Percentiles rank a stretch among this genome's conserved stretches.
Conservation (phyloP, 2,113 vertebrate genomes). For the Microcebus ravelobensis region DNA sequence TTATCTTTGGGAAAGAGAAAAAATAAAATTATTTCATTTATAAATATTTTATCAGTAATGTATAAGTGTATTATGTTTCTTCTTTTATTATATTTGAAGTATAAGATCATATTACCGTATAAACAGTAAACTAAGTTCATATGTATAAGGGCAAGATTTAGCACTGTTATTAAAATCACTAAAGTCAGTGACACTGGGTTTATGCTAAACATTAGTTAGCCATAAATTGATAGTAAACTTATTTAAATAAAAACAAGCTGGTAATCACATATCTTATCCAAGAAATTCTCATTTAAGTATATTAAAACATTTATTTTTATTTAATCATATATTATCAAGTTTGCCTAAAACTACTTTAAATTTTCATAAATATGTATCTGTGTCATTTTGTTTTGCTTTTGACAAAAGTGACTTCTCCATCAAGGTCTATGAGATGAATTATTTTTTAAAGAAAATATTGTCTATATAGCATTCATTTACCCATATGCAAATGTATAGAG, state of each 20-base stretch:
- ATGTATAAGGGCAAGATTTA: background rate
- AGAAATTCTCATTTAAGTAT: background rate
- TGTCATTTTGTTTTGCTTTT: background rate
- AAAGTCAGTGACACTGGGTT: background rate
- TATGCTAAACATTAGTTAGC: background rate
- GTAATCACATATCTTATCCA: background rate
- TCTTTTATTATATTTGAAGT: background rate
- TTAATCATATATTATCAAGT: background rate
- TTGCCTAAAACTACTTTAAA: background rate
- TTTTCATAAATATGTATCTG: background rate
- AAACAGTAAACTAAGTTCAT: background rate
- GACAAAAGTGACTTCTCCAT: background rate
- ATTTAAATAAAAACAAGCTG: background rate
- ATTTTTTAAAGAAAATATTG: background rate
- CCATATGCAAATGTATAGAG: background rate
- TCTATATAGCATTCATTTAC: background rate
- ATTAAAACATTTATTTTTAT: background rate
- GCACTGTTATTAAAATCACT: background rate
- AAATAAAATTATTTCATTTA: background rate
- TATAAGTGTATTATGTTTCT: background rate
- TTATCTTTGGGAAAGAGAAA: background rate
- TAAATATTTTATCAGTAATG: background rate
- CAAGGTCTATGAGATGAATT: background rate
- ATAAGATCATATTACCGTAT: background rate
- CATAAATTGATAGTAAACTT: background rate